Evolutionary conservation across 2,797 vertebrate species (phyloP).

Genomic region (Falco biarmicus): DNA sequence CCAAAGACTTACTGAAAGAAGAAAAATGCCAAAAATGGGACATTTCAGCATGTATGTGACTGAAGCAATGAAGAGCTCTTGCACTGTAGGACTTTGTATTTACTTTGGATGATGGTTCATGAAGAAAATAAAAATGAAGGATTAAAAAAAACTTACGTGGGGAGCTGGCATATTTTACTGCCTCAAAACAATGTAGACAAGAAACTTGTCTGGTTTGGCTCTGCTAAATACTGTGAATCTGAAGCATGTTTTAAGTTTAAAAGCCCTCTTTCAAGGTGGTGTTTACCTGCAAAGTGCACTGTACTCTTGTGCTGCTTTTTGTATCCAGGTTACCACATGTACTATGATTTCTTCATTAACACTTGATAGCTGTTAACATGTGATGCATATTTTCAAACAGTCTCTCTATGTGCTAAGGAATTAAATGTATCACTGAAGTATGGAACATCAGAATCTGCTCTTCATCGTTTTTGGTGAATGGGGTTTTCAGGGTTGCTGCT

Average conservation of each 20-base stretch:
- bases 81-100: not conserved
- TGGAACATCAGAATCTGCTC: not conserved
- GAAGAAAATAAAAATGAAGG: not conserved
- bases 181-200: not conserved
- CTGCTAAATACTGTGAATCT: not conserved
- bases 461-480: not conserved
- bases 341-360: not conserved
- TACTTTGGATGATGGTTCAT: not conserved
- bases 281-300: not conserved
- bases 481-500: not conserved
- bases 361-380: not conserved
- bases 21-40: not conserved
- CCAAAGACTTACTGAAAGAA: not conserved
- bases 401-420: not conserved
- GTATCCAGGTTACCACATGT: not conserved
- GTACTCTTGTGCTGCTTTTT: not conserved
- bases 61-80: not conserved
- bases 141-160: not conserved
- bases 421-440: not conserved
- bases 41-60: not conserved
- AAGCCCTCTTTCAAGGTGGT: not conserved
- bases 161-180: not conserved
- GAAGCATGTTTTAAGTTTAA: not conserved
- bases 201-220: not conserved
- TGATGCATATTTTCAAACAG: not conserved